phyloP scores from a whole-genome alignment of 2,888 invertebrate genomes.

The Crioceris asparagi region DNA sequence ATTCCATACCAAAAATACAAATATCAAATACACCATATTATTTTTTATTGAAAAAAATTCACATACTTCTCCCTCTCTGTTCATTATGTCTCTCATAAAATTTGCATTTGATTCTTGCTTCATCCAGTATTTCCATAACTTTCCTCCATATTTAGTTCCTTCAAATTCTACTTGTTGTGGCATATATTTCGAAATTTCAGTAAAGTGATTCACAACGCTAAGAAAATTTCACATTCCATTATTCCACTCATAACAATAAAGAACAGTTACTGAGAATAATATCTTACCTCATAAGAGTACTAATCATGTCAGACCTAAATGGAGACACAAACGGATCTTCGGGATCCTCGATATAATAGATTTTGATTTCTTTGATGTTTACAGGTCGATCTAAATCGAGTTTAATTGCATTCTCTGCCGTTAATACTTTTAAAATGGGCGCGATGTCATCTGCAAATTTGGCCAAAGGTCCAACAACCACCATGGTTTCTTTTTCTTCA shows the following conservation, averaged over 20 bases:
- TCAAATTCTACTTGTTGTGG: conserved; percentile 30
- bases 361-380: conserved; percentile 53
- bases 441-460: conserved; percentile 68
- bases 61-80: conserved; percentile 46
- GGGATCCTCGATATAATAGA: conserved; percentile 68
- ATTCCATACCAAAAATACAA: too few species aligned
- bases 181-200: conserved; percentile 22
- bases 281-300: conserved; percentile 22
- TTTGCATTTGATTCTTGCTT: conserved; percentile 49
- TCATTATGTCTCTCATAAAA: conserved; percentile 53
- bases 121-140: conserved; percentile 70
- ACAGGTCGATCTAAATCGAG: conserved; percentile 51
- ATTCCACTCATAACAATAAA: background rate
- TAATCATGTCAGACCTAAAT: conserved; percentile 54
- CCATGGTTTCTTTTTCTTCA: conserved; percentile 62
- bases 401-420: conserved; percentile 42
- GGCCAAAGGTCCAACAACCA: conserved; percentile 73
- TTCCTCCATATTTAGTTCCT: conserved; percentile 47
- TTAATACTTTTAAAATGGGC: conserved; percentile 60
- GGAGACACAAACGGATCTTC: conserved; percentile 64
- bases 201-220: conserved; percentile 39
- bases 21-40: too few species aligned
- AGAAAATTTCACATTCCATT: conserved; percentile 1
- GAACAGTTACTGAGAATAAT: too few species aligned
- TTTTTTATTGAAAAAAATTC: too few species aligned